Base-by-base conservation (phyloP, 2,888 invertebrate genomes). In the Syrphus vitripennis region DNA sequence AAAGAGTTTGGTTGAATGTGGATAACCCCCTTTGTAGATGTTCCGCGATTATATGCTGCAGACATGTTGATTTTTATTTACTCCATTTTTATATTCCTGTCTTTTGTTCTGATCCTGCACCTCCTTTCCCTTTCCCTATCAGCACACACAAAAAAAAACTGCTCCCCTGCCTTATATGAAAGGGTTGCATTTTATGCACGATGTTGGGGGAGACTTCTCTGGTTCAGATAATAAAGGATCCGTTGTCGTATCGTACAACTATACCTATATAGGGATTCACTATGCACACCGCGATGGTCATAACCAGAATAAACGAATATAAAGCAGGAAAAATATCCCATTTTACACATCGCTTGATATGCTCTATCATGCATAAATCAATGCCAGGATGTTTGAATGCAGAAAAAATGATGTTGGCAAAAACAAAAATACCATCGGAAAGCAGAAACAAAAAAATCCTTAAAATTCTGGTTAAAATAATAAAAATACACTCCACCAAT, bases 341-440 rank as follows among this genome's bases (percentile, higher is more conserved):
- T 90, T 91, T 91, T 90, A 90, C 92, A 90, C 89, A 89, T 90
- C 89, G 90, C 84, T 91, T 90, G 89, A 89, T 91, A 87, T 87
- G 89, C 88, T 89, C 89, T 89, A 88, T 90, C 92, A 92, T 91
- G 91, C 92, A 91, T 90, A 90, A 89, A 91, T 89, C 91, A 89
- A 89, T 88, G 89, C 89, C 89, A 89, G 89, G 77, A 77, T 82
- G 74, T 82, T 77, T 86, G 77, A 86, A 78, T 86, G 71, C 59
- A 42, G 63, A 55, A 63, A 79, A 61, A 84, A 87, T 88, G 70
- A 72, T 69, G 77, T 72, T 65, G 40, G 63, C 59, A 76, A 63
- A 65, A 74, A 87, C 81, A 72, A 87, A 71, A 87, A n/a, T 57
- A 31, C 34, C 45, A 26, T 21, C 16, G 63, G 63, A 79, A 67